A percentile compares a stretch with the other conserved stretches of the same genome.
These are phyloP conservation scores for Cheracebus regulus DNA, from an alignment of 2,797 vertebrate genomes.

Conservation along the genomic window DNA sequence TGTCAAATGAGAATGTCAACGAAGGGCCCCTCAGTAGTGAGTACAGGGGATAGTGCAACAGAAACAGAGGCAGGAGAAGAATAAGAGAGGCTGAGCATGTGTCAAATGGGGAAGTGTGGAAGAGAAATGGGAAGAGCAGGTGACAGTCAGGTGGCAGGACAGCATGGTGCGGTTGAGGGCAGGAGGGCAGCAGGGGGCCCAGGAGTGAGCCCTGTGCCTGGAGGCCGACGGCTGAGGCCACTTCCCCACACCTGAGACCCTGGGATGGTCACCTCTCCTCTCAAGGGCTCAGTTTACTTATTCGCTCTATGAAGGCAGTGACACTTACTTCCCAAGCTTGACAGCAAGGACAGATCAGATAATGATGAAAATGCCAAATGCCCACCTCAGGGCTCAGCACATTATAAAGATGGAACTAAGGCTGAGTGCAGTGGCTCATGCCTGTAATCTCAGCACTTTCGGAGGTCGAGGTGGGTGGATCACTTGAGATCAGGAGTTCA, in stretches of 20 bases:
- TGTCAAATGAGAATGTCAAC: not conserved
- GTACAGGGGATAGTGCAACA: not conserved
- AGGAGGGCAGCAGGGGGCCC: not conserved
- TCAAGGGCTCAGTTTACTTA: not conserved
- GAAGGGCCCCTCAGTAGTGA: not conserved
- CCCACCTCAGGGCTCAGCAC: not conserved
- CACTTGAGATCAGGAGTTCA: too few species aligned
- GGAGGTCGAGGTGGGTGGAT: too few species aligned
- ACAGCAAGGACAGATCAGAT: not conserved
- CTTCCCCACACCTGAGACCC: not conserved
- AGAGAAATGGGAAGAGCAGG: too few species aligned
- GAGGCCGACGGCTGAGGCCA: not conserved
- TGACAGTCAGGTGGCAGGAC: too few species aligned
- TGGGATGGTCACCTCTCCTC: accelerated
- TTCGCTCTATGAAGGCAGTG: not conserved
- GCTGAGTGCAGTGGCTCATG: too few species aligned
- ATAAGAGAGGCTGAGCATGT: not conserved
- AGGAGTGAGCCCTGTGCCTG: not conserved
- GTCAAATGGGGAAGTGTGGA: not conserved
- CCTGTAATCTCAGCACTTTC: too few species aligned
- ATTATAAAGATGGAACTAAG: not conserved
- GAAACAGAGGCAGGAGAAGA: too few species aligned
- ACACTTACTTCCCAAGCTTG: not conserved
- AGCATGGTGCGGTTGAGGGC: not conserved
- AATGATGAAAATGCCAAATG: not conserved